These are phyloP conservation scores for Plebejus argus DNA, from an alignment of 2,888 invertebrate genomes.

Conservation along the genomic window DNA sequence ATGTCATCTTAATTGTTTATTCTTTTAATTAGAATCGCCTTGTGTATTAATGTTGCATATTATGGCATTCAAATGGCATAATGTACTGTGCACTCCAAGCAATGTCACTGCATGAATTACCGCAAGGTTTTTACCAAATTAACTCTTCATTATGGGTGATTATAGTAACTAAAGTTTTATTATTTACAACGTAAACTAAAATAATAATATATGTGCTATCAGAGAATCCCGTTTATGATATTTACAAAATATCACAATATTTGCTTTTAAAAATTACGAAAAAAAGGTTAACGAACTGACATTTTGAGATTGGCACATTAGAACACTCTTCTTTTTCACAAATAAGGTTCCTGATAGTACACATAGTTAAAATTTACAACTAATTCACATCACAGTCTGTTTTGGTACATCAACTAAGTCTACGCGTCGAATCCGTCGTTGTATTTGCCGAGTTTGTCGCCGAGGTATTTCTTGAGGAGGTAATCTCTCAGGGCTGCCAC, in stretches of 20 bases:
- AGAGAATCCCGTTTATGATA: background rate
- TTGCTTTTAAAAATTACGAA: no score
- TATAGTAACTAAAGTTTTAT: background rate
- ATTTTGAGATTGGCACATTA: background rate
- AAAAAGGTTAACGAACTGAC: background rate
- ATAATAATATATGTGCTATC: background rate
- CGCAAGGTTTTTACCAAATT: background rate
- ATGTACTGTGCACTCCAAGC: background rate
- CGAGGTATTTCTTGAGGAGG: conserved; percentile 52
- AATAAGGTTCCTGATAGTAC: background rate
- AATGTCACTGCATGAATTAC: background rate
- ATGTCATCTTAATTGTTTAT: background rate
- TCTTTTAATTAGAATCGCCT: conserved; percentile 1
- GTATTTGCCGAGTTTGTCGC: conserved; percentile 58
- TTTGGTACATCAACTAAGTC: background rate
- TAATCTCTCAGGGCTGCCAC: conserved; percentile 77
- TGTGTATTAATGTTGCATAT: background rate
- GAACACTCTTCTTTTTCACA: background rate
- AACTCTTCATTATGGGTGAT: background rate
- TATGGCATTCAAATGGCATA: background rate
- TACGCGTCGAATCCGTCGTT: conserved; percentile 65
- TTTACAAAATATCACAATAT: no score
- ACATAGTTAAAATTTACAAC: background rate
- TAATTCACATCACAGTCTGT: background rate
- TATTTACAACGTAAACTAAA: background rate